Evolutionary conservation across 1,140 invertebrate genomes (phyloP).

Genomic region (Linepithema humile): DNA sequence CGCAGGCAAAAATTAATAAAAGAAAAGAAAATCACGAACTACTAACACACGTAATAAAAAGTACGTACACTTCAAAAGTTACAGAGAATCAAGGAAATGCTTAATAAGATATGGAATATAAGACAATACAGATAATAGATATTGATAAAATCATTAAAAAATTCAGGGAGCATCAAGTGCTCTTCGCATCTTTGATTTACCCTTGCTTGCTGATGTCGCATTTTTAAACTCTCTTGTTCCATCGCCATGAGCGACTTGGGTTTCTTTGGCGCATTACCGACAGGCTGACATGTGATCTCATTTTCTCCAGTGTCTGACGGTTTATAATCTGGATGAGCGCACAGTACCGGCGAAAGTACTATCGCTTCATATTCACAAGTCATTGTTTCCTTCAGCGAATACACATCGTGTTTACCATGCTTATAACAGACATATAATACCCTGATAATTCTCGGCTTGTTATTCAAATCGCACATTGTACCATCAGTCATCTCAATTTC

Average conservation of each 20-base stretch:
- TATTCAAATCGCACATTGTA: slow-evolving; percentile 96
- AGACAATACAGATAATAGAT: too few species aligned
- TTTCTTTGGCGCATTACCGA: slow-evolving; percentile 89
- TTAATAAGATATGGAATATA: too few species aligned
- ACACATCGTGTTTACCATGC: slow-evolving; percentile 95
- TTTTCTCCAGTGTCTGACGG: slow-evolving; percentile 92
- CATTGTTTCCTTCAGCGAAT: slow-evolving; percentile 95
- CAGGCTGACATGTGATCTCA: slow-evolving; percentile 91
- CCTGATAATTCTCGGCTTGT: slow-evolving; percentile 91
- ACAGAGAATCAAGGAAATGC: too few species aligned
- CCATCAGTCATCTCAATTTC: slow-evolving; percentile 92
- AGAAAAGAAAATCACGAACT: slow-evolving; percentile 21
- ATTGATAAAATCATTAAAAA: too few species aligned
- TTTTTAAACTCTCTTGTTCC: slow-evolving; percentile 89
- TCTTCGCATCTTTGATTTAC: slow-evolving; percentile 74
- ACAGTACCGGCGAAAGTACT: slow-evolving; percentile 93
- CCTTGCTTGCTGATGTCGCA: slow-evolving; percentile 86
- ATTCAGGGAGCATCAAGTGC: slow-evolving; percentile 5
- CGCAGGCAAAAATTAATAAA: too few species aligned
- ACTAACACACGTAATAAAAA: slow-evolving; percentile 25
- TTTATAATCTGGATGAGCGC: slow-evolving; percentile 95
- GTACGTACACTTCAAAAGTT: slow-evolving; percentile 44
- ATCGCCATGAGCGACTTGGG: slow-evolving; percentile 90
- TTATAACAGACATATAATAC: slow-evolving; percentile 94
- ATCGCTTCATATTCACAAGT: slow-evolving; percentile 98